These are phyloP conservation scores for Drosophila parvula DNA, from an alignment of 1,140 invertebrate genomes.

Conservation along the genomic window DNA sequence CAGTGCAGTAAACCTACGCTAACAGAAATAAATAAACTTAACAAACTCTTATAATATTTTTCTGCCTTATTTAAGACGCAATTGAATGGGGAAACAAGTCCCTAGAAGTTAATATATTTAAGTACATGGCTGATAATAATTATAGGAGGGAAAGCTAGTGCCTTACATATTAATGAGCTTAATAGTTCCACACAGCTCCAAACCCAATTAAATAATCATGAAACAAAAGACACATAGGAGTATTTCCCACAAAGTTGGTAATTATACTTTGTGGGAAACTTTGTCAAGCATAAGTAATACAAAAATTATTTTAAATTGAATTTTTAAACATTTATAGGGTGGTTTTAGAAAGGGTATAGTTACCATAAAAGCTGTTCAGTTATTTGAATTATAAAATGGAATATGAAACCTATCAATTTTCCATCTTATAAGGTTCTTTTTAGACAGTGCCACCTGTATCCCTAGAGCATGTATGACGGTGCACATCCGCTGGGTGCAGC, in stretches of 20 bases:
- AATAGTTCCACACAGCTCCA: slow-evolving; percentile 1
- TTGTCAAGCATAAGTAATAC: background rate
- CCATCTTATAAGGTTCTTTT: background rate
- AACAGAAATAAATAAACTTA: background rate
- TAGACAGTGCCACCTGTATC: slow-evolving; percentile 35
- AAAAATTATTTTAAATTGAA: slow-evolving; percentile 3
- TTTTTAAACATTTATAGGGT: background rate
- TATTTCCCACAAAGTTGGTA: background rate
- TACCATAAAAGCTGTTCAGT: background rate
- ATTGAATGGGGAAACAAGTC: background rate
- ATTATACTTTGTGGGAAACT: slow-evolving; percentile 5
- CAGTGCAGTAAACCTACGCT: slow-evolving; percentile 26
- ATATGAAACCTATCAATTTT: too few relatives aligned
- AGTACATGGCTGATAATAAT: too few relatives aligned
- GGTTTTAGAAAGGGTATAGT: background rate
- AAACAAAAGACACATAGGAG: slow-evolving; percentile 14
- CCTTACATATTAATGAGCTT: slow-evolving; percentile 1
- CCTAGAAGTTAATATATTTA: too few relatives aligned
- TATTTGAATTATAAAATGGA: too few relatives aligned
- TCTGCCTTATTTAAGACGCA: background rate
- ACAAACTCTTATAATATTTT: background rate
- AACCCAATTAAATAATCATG: slow-evolving; percentile 11
- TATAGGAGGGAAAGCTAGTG: background rate
- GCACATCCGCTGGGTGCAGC: slow-evolving; percentile 54
- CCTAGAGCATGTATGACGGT: slow-evolving; percentile 18